A percentile compares a stretch with the other conserved stretches of the same genome.
Evolutionary conservation across 2,113 vertebrate species (phyloP).

Genomic region (Enhydra lutris): DNA sequence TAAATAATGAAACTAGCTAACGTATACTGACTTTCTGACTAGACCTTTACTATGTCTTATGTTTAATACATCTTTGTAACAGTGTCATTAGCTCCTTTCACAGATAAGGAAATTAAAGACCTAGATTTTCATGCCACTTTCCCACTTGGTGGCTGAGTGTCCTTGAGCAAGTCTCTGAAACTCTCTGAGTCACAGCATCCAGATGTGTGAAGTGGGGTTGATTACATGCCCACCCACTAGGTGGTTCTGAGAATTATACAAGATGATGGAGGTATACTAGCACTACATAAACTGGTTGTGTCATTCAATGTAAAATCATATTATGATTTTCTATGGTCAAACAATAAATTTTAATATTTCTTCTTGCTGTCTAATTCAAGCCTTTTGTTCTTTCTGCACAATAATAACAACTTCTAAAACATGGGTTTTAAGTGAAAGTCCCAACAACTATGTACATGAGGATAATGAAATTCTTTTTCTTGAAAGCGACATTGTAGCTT

Average conservation of each 20-base stretch:
- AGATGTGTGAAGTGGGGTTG: not conserved
- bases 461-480: not conserved
- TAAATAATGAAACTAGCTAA: not conserved
- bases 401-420: not conserved
- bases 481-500: not conserved
- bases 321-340: not conserved
- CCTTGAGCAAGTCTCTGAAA: not conserved
- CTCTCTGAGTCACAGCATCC: not conserved
- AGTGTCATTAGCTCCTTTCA: not conserved
- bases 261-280: not conserved
- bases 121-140: not conserved
- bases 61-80: not conserved
- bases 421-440: not conserved
- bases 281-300: too few species aligned
- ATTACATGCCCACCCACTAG: too few species aligned
- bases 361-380: not conserved
- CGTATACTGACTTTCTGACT: not conserved
- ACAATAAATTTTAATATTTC: not conserved
- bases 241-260: not conserved
- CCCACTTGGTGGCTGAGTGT: not conserved
- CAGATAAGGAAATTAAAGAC: not conserved
- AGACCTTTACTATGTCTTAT: not conserved
- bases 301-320: not conserved
- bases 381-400: not conserved
- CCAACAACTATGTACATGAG: not conserved